Percentiles rank a stretch among this genome's conserved stretches.
phyloP scores from a whole-genome alignment of 2,113 vertebrate species.

The Scatophagus argus region DNA sequence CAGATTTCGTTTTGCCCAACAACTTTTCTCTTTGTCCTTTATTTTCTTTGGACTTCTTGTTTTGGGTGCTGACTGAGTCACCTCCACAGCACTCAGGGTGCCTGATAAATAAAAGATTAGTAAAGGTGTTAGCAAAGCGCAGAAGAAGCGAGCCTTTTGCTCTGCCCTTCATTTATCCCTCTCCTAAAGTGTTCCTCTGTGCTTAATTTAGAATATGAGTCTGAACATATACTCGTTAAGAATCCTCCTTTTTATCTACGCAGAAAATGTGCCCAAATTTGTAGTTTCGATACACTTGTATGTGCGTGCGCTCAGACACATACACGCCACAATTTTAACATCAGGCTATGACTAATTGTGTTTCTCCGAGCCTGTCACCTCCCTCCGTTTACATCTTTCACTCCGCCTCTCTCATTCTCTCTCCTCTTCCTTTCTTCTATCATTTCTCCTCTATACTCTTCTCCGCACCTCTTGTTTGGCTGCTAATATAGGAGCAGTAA shows the following conservation, averaged over 20 bases:
- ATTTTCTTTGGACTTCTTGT: conserved; percentile 33
- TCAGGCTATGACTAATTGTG: conserved; percentile 74
- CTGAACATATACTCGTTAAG: conserved; percentile 50
- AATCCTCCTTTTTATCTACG: conserved; percentile 42
- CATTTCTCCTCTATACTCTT: conserved; percentile 26
- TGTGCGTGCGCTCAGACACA: conserved; percentile 3
- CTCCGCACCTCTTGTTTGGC: conserved; percentile 80
- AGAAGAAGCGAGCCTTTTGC: neutral
- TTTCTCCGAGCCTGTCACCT: conserved; percentile 54
- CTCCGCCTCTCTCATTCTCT: conserved; percentile 11
- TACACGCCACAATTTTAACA: conserved; percentile 59
- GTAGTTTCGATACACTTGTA: conserved; percentile 2
- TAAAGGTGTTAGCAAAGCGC: conserved; percentile 46
- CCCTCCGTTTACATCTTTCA: conserved; percentile 52
- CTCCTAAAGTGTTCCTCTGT: conserved; percentile 26
- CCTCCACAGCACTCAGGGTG: neutral
- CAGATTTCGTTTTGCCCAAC: conserved; percentile 1
- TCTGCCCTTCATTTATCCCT: conserved; percentile 40
- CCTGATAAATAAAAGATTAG: conserved; percentile 62
- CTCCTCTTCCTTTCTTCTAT: conserved; percentile 5
- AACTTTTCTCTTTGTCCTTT: conserved; percentile 33
- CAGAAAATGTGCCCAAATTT: conserved; percentile 44
- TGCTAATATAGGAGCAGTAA: conserved; percentile 82
- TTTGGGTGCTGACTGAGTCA: conserved; percentile 24
- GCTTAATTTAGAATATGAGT: conserved; percentile 47